Evolutionary conservation across 2,797 vertebrate species (phyloP).

Genomic region (Megaceryle alcyon): DNA sequence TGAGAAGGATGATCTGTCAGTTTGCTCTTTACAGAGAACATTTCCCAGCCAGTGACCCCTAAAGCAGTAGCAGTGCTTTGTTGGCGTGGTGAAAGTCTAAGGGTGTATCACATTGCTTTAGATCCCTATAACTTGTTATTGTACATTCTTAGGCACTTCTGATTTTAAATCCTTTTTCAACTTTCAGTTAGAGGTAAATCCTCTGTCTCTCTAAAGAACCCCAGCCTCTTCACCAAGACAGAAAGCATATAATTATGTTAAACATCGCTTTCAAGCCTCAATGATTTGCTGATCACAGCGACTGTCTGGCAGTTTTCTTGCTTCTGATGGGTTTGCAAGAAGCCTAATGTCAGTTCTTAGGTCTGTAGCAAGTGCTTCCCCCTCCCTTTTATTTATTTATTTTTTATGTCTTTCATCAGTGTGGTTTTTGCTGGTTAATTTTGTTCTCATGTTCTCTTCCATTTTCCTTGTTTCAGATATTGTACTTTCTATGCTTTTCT

Average conservation of each 20-base stretch:
- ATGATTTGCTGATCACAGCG: not conserved
- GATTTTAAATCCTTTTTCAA: not conserved
- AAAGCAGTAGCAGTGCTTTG: not conserved
- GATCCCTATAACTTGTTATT: not conserved
- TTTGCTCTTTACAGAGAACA: not conserved
- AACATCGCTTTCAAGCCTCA: not conserved
- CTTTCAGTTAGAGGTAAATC: not conserved
- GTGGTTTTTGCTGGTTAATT: not conserved
- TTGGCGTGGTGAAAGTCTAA: not conserved
- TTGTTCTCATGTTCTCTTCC: fast-evolving
- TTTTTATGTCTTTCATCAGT: not conserved
- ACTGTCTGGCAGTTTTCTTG: not conserved
- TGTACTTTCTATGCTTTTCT: not conserved
- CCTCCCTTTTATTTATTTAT: not conserved
- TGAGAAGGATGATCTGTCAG: not conserved
- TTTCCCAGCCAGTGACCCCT: not conserved
- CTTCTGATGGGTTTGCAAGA: not conserved
- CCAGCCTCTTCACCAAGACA: not conserved
- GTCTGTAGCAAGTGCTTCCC: not conserved
- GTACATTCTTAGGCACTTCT: not conserved
- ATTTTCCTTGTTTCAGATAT: not conserved
- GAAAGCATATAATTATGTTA: not conserved
- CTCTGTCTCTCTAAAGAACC: not conserved
- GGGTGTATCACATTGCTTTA: not conserved
- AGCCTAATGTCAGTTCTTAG: not conserved